Percentiles rank a stretch among this genome's conserved stretches.
Conservation (phyloP, 2,797 vertebrate species). For the Pseudochaenichthys georgianus region DNA sequence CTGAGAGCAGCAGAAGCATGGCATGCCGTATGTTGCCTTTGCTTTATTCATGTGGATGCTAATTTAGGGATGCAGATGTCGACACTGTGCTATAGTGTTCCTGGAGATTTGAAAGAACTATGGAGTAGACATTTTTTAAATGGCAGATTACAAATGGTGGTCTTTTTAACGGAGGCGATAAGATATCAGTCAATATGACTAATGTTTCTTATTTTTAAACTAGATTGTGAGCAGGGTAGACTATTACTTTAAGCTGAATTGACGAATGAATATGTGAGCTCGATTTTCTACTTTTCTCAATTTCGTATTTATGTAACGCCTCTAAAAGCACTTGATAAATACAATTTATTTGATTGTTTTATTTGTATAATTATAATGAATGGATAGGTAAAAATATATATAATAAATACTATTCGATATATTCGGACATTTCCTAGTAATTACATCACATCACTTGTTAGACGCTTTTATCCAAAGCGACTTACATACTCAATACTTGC, state of each 20-base stretch:
- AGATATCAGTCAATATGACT: not conserved
- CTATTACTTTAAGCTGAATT: not conserved
- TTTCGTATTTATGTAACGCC: no score
- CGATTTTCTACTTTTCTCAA: no score
- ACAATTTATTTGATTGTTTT: no score
- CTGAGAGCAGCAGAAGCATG: conserved; percentile 12
- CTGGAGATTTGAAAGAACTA: conserved; percentile 1
- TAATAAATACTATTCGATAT: not conserved
- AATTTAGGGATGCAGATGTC: not conserved
- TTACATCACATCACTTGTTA: no score
- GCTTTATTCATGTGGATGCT: not conserved
- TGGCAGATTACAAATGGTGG: not conserved
- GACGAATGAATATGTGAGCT: no score
- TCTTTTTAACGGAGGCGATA: not conserved
- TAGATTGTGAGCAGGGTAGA: not conserved
- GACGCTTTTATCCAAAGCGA: no score
- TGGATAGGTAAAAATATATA: no score
- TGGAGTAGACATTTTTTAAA: conserved; percentile 3
- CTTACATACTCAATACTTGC: no score
- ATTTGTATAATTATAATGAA: no score
- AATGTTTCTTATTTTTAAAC: not conserved
- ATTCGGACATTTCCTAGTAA: not conserved
- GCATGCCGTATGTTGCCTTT: not conserved
- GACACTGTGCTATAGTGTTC: not conserved
- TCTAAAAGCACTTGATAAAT: no score